These are phyloP conservation scores for Proisotoma minuta DNA, from an alignment of 2,888 invertebrate species.

Conservation along the genomic window DNA sequence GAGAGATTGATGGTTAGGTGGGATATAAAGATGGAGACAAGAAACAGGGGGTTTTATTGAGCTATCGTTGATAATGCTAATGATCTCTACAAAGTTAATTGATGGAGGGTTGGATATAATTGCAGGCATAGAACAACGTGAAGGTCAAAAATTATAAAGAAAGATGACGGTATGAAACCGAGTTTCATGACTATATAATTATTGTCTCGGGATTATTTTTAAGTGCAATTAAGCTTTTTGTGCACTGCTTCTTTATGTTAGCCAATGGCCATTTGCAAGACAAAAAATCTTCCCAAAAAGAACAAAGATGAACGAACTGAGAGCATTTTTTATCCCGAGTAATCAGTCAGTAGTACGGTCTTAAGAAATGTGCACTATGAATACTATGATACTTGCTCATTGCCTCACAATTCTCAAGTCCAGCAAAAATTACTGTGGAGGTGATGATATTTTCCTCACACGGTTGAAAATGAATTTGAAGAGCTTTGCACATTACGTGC, in stretches of 20 bases:
- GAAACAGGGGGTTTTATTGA: constrained; percentile 41
- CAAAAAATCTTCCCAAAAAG: too few relatives aligned
- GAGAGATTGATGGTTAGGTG: constrained; percentile 40
- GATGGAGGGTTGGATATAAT: constrained; percentile 42
- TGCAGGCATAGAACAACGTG: constrained; percentile 26
- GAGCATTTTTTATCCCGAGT: neutral
- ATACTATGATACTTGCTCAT: neutral
- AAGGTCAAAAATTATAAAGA: constrained; percentile 33
- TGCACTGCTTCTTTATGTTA: constrained; percentile 36
- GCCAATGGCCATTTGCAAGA: constrained; percentile 22
- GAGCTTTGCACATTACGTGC: neutral
- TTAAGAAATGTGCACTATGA: constrained; percentile 2
- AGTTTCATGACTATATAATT: constrained; percentile 42
- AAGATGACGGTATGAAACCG: constrained; percentile 23
- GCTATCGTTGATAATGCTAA: constrained; percentile 46
- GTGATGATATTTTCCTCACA: neutral
- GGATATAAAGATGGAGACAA: constrained; percentile 23
- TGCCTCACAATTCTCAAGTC: neutral
- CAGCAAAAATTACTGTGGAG: neutral
- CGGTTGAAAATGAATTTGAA: neutral
- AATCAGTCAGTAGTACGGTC: neutral
- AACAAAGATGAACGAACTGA: constrained; percentile 16
- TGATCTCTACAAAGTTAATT: constrained; percentile 43
- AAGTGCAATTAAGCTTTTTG: constrained; percentile 42
- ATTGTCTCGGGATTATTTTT: constrained; percentile 41